Conservation (phyloP, 2,888 invertebrate species). For the Lasioglossum marginatum region DNA sequence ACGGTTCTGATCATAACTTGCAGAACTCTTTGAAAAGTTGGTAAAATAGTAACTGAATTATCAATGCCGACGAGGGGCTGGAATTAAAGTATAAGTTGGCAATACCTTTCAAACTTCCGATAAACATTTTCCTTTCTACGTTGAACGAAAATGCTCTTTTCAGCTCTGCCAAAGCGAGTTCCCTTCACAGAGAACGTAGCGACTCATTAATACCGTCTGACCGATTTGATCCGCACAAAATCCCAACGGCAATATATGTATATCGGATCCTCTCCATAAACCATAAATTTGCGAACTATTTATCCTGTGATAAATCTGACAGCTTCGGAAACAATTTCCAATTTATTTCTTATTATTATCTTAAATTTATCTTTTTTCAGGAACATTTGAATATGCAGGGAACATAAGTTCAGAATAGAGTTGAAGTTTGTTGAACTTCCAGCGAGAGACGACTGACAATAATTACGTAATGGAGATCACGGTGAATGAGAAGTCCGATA, state of each 20-base stretch:
- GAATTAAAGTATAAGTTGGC: neutral
- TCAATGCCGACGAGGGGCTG: neutral
- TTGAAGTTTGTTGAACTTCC: neutral
- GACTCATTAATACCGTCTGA: neutral
- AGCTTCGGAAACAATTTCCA: no score
- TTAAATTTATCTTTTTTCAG: no score
- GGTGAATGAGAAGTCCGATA: neutral
- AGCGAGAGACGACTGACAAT: neutral
- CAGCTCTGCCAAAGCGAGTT: neutral
- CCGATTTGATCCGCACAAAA: neutral
- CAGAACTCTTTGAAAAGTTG: neutral
- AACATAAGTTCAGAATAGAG: neutral
- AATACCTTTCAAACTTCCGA: neutral
- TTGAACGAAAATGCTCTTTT: neutral
- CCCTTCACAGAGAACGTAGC: neutral
- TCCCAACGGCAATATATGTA: neutral
- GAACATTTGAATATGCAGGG: neutral
- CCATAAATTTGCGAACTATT: no score
- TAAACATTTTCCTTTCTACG: constrained; percentile 14
- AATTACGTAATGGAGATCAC: neutral
- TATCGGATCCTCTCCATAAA: neutral
- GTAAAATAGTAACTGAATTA: neutral
- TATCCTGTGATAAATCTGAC: no score
- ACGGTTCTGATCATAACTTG: neutral
- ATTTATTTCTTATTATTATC: no score